phyloP scores from a whole-genome alignment of 92 coral and sea anemone genomes.

The Palythoa grandiflora region DNA sequence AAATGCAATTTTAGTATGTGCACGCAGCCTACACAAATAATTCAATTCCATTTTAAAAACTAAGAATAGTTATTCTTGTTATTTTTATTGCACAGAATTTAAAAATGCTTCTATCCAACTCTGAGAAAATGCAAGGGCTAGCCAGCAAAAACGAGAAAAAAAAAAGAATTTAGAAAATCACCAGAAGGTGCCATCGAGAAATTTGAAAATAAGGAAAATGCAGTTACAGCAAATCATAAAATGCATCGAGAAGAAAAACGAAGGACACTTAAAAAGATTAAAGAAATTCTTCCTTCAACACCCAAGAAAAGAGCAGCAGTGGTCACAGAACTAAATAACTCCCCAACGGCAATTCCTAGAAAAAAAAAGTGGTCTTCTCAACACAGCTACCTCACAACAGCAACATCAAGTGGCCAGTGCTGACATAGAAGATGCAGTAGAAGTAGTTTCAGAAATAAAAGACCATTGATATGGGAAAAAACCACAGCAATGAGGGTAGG shows the following conservation, averaged over 20 bases:
- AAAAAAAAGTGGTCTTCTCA: too few species aligned
- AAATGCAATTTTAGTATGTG: background rate
- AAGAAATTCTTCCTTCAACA: background rate
- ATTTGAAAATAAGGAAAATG: background rate
- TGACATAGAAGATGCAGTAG: too few species aligned
- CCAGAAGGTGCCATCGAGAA: background rate
- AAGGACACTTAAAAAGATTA: background rate
- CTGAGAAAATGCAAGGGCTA: constrained; percentile 3
- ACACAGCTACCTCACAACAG: too few species aligned
- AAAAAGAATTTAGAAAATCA: background rate
- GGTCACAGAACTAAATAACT: background rate
- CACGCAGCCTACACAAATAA: background rate
- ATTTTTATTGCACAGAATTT: constrained; percentile 14
- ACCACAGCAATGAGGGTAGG: too few species aligned
- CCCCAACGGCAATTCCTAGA: too few species aligned
- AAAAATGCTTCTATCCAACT: background rate
- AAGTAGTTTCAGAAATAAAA: too few species aligned
- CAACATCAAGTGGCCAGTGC: too few species aligned
- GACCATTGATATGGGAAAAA: too few species aligned
- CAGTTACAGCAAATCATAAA: background rate
- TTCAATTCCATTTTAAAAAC: background rate
- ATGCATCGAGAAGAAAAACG: background rate
- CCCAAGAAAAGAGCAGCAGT: background rate
- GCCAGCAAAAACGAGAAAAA: background rate
- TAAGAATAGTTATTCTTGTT: background rate